Conservation (phyloP, 2,113 vertebrate genomes). For the Entomyzon cyanotis region DNA sequence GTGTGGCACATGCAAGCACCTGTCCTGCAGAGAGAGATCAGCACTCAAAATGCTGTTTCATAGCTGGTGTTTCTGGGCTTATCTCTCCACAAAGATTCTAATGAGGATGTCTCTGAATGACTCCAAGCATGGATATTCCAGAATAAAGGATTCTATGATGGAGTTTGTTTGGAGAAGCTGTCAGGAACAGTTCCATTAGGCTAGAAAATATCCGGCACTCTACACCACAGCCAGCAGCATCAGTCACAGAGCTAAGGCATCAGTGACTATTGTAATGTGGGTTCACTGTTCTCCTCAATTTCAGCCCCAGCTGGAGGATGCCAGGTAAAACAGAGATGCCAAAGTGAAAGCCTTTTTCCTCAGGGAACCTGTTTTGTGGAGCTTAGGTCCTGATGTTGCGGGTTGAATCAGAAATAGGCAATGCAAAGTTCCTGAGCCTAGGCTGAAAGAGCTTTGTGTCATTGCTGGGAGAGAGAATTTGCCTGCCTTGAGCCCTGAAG, state of each 20-base stretch:
- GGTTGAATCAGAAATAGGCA: not conserved
- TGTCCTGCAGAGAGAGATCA: not conserved
- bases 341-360: not conserved
- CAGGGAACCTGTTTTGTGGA: not conserved
- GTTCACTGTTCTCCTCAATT: not conserved
- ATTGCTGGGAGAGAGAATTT: not conserved
- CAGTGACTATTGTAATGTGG: not conserved
- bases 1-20: not conserved
- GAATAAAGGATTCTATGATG: not conserved
- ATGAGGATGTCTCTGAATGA: not conserved
- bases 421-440: not conserved
- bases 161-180: not conserved
- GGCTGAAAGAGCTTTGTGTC: not conserved
- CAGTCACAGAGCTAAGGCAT: not conserved
- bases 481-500: not conserved
- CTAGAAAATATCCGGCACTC: not conserved
- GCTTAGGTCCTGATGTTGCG: not conserved
- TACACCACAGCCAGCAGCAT: not conserved
- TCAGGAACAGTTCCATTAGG: not conserved
- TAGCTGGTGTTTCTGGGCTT: not conserved
- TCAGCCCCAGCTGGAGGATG: not conserved
- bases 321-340: not conserved
- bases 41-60: not conserved
- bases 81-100: not conserved
- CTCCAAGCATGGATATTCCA: not conserved